Evolutionary conservation across 2,113 vertebrate genomes (phyloP).

Genomic region (Mus musculus): GRCm39 chr7:43593501-43594000

Average conservation of each 20-base stretch:
- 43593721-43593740: not conserved
- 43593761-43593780: not conserved
- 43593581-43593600: not conserved
- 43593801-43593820: not conserved
- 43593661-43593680: not conserved
- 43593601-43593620: not conserved
- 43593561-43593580: not conserved
- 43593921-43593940: not conserved
- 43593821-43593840: too few species aligned
- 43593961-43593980: not conserved
- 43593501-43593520: not conserved
- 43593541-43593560: too few species aligned
- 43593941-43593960: not conserved
- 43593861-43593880: too few species aligned
- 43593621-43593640: not conserved
- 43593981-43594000: too few species aligned
- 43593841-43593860: not conserved
- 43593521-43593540: not conserved
- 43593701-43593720: not conserved
- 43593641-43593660: not conserved
- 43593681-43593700: not conserved
- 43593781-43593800: not conserved
- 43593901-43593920: too few species aligned
- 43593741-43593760: not conserved
- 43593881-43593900: rapidly evolving